phyloP scores from a whole-genome alignment of 2,113 vertebrate genomes.

The Scolopax mira region DNA sequence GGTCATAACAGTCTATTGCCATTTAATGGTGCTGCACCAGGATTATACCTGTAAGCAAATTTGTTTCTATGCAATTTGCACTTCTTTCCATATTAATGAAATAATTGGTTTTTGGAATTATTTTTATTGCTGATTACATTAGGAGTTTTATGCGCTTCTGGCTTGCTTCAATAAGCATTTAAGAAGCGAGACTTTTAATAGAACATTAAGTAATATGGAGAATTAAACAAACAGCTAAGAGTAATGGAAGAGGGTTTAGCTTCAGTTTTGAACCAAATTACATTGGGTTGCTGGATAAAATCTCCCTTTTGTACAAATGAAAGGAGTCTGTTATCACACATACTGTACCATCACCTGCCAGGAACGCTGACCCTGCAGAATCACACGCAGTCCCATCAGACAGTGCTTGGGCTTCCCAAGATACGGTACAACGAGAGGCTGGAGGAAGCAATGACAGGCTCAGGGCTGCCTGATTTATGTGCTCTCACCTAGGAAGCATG shows the following conservation, averaged over 20 bases:
- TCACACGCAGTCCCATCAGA: not conserved
- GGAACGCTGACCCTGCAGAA: not conserved
- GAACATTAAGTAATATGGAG: constrained; percentile 53
- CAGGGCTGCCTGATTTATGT: too few relatives aligned
- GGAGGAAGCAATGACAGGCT: not conserved
- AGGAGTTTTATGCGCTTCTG: constrained; percentile 1
- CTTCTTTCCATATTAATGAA: constrained; percentile 3
- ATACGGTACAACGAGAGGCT: not conserved
- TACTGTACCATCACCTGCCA: not conserved
- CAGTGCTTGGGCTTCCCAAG: not conserved
- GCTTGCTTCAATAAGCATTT: constrained; percentile 64
- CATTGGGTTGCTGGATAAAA: not conserved
- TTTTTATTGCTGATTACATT: constrained; percentile 37
- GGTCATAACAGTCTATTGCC: not conserved
- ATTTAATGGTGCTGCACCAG: not conserved
- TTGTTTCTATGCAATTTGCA: not conserved
- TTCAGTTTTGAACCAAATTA: constrained; percentile 30
- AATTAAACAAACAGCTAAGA: constrained; percentile 66
- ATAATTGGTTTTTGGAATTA: not conserved
- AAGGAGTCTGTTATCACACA: not conserved
- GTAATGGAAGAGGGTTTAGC: constrained; percentile 49
- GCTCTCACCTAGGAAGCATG: not conserved
- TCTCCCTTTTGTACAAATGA: not conserved
- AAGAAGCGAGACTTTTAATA: constrained; percentile 55
- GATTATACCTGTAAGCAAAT: not conserved